Base-by-base conservation (phyloP, 2,888 invertebrate genomes). In the Clivina fossor region DNA sequence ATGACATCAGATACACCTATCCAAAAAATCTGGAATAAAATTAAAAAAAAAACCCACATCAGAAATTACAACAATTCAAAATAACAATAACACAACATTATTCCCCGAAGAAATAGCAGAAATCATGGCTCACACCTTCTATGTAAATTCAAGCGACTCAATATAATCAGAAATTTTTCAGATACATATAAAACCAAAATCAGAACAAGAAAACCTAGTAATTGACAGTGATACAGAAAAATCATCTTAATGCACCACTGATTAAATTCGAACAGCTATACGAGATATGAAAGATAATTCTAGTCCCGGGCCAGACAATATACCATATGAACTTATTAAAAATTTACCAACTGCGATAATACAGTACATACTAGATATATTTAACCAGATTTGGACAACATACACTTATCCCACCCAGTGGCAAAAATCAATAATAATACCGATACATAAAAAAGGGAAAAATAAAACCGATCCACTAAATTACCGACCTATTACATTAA, bases 261-360 rank as follows among this genome's bases (percentile, higher is more conserved):
- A 11, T 2, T 26, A 44, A 44, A 26, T 44, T 8, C 2, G 8
- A 15, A 5, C 19, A 13, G 20, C 11, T n/a, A 9, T 33, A 2
- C 19, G 11, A 46, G 18, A 18, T 4, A 3, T 16, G 16, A 30
- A 32, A 46, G 18, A 32, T n/a, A 41, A 46, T 7, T 22, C 20
- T 19, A 33, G 33, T 22, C 47, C 47, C 11, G 32, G 46, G 20
- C 32, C 41, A 24, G 41, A 41, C 15, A 24, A 24, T 8, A 41
- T 41, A 22, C 41, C 24, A 41, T 41, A 24, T 11, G 41, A 41
- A 11, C 24, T 41, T 20, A 24, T 41, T 3, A 32, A 46, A 46
- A 9, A 46, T 2, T 19, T 46, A 1, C 46, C 30, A n/a, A 19
- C 16, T 16, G 20, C 19, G 4, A 13, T 33, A 13, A 28, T 19